Evolutionary conservation across 2,888 invertebrate genomes (phyloP), one percentile per base, ranked within the genome.

Genomic region (Lasioglossum oenotherae): DNA sequence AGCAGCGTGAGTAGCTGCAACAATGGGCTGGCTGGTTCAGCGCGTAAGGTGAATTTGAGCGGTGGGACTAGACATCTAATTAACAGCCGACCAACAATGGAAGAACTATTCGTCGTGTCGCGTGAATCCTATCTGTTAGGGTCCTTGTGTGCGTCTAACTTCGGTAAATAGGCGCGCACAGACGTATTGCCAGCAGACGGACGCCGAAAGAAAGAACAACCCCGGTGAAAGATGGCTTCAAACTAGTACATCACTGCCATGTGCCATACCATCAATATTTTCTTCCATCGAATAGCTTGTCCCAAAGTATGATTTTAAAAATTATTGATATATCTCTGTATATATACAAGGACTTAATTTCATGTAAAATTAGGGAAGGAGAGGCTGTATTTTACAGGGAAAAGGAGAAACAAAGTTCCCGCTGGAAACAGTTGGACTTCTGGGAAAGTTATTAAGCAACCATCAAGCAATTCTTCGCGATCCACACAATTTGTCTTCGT

Each of bases 21-120:
- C 91, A 92, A 91, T 92, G 87, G 88, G 86, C 85, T 81, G 84
- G 81, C 83, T 89, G 88, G 85, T 80, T 84, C 80, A 82, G 80
- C 90, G 92, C 91, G 92, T 93, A 93, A 94, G 94, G 94, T 93
- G 93, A 93, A 94, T 94, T 94, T 93, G 92, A 93, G 91, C 93
- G 90, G 91, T 92, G 93, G 91, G 93, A 93, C 93, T 94, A 93
- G 94, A 94, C 94, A 94, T 93, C 94, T 94, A 94, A 94, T 94
- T 94, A 94, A 94, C 94, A 94, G 93, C 90, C 91, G 92, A 91
- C 86, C 91, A 92, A 94, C 94, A 94, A 94, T 95, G 93, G 93
- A 89, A 92, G 93, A 94, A 92, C 93, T 92, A 93, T 94, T 93
- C 93, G 93, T 93, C 93, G 93, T 93, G 90, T 87, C 92, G 92